Conservation (phyloP, 2,113 vertebrate genomes). For the Anguilla rostrata region DNA sequence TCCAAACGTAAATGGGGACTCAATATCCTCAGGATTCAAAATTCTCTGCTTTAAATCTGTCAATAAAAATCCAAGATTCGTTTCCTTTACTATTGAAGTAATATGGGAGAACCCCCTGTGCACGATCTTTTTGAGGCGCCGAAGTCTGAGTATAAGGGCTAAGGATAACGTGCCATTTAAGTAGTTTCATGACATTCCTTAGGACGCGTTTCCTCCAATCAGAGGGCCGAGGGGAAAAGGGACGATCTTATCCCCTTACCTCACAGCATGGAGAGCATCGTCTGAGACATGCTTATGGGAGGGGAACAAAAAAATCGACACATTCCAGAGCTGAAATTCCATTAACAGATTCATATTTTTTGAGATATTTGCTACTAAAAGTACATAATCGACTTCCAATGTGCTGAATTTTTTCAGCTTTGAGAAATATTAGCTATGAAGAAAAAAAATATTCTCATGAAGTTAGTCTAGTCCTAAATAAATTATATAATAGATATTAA, state of each 20-base stretch:
- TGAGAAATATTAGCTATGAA: not conserved
- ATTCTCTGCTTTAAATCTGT: slow-evolving; percentile 35
- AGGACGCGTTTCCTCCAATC: slow-evolving; percentile 74
- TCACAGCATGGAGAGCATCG: slow-evolving; percentile 70
- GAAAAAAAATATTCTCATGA: not conserved
- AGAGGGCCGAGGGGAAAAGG: slow-evolving; percentile 54
- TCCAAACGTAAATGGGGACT: slow-evolving; percentile 41
- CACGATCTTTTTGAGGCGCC: slow-evolving; percentile 38
- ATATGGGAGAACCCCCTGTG: slow-evolving; percentile 32
- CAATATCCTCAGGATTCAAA: slow-evolving; percentile 41
- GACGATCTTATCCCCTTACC: slow-evolving; percentile 66
- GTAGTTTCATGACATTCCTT: slow-evolving; percentile 77
- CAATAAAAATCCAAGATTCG: not conserved
- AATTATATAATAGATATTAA: not conserved
- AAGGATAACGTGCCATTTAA: slow-evolving; percentile 72
- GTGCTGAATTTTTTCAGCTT: slow-evolving; percentile 17
- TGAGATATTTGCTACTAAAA: slow-evolving; percentile 62
- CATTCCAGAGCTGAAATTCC: slow-evolving; percentile 69
- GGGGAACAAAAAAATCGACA: slow-evolving; percentile 16
- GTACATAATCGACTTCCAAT: slow-evolving; percentile 33
- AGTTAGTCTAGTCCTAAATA: not conserved
- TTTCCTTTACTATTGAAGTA: slow-evolving; percentile 6
- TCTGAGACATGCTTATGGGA: slow-evolving; percentile 57
- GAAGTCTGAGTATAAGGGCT: slow-evolving; percentile 50
- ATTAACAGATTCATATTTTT: slow-evolving; percentile 68